phyloP scores from a whole-genome alignment of 23 tunicate genomes.

The Halocynthia aurantium region DNA sequence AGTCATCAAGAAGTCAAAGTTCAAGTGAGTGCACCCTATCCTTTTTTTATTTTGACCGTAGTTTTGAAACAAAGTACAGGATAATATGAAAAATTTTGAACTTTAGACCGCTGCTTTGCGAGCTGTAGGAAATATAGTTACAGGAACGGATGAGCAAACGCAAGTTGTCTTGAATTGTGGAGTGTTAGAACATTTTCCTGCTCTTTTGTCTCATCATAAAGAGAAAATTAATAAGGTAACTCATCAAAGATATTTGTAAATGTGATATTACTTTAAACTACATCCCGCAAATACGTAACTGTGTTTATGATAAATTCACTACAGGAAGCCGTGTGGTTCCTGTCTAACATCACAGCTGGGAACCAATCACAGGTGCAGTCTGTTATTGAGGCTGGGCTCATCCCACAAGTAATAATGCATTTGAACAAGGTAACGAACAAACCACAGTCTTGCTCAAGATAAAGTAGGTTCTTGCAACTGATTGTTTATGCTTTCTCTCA shows the following conservation, averaged over 20 bases:
- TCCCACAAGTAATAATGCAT: slow-evolving; percentile 92
- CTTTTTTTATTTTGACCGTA: background rate
- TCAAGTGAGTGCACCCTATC: slow-evolving; percentile 43
- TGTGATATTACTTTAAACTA: background rate
- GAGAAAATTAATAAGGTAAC: slow-evolving; percentile 96
- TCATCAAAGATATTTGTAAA: background rate
- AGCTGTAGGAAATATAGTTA: slow-evolving; percentile 96
- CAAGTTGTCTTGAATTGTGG: slow-evolving; percentile 89
- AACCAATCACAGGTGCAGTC: slow-evolving; percentile 96
- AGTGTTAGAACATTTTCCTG: slow-evolving; percentile 86
- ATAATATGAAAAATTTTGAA: background rate
- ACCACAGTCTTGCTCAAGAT: background rate
- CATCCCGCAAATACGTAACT: background rate
- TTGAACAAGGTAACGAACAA: slow-evolving; percentile 47
- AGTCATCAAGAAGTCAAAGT: slow-evolving; percentile 89
- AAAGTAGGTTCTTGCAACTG: background rate
- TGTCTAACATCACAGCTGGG: slow-evolving; percentile 98
- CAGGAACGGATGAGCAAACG: slow-evolving; percentile 98
- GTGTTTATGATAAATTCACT: background rate
- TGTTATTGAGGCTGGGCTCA: slow-evolving; percentile 94
- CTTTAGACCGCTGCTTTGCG: slow-evolving; percentile 96
- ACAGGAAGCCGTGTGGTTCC: slow-evolving; percentile 98
- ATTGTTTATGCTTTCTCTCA: background rate
- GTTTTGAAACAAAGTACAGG: background rate
- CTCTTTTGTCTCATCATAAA: slow-evolving; percentile 89